These are phyloP conservation scores for Aphidius gifuensis DNA, from an alignment of 1,140 invertebrate genomes.

Conservation along the genomic window DNA sequence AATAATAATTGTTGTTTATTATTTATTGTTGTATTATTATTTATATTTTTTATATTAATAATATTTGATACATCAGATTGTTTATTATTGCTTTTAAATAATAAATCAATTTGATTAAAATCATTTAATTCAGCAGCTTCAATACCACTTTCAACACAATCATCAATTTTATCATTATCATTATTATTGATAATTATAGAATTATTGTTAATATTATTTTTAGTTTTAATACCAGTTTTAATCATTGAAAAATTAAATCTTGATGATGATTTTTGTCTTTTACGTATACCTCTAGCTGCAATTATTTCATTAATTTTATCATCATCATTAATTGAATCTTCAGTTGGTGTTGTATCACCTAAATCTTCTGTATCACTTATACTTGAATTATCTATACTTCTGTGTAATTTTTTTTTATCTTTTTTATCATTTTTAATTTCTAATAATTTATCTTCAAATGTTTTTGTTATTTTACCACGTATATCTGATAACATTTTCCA, in stretches of 20 bases:
- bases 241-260: slow-evolving; percentile 47
- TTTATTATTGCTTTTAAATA: neutral
- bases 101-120: slow-evolving; percentile 26
- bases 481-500: slow-evolving; percentile 60
- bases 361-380: slow-evolving; percentile 61
- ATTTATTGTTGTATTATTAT: neutral
- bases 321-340: slow-evolving; percentile 39
- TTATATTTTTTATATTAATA: neutral
- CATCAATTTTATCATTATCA: slow-evolving; percentile 29
- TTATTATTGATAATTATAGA: slow-evolving; percentile 2
- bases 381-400: slow-evolving; percentile 57
- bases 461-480: slow-evolving; percentile 63
- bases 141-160: slow-evolving; percentile 57
- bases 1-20: slow-evolving; percentile 24
- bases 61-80: slow-evolving; percentile 1
- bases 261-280: slow-evolving; percentile 24
- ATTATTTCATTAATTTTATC: slow-evolving; percentile 33
- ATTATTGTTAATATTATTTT: slow-evolving; percentile 32
- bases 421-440: slow-evolving; percentile 58
- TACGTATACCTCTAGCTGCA: slow-evolving; percentile 20
- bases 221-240: slow-evolving; percentile 47
- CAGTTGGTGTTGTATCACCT: slow-evolving; percentile 43
- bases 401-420: slow-evolving; percentile 35
- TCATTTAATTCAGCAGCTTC: slow-evolving; percentile 55
- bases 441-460: slow-evolving; percentile 62